Evolutionary conservation across 2,888 invertebrate genomes (phyloP).

Genomic region (Malacosoma neustria): DNA sequence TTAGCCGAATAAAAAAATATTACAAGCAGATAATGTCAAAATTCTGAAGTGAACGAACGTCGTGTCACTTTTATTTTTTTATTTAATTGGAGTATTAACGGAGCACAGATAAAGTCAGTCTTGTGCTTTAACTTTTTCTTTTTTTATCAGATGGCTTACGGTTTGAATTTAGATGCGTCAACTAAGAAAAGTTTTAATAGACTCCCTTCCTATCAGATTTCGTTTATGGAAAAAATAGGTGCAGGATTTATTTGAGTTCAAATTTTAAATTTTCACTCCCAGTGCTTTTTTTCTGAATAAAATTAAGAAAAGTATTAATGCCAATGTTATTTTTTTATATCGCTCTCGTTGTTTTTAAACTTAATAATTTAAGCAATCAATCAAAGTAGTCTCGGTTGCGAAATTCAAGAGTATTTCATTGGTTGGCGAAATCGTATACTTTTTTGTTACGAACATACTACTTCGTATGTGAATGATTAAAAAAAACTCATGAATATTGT

Average conservation of each 20-base stretch:
- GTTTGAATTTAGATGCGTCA: constrained; percentile 68
- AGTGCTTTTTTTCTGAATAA: no score
- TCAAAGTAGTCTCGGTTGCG: no score
- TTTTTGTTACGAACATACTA: no score
- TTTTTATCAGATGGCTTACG: constrained; percentile 68
- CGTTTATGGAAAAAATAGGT: constrained; percentile 1
- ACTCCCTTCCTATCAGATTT: constrained; percentile 56
- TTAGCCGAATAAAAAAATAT: constrained; percentile 19
- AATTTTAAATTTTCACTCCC: neutral
- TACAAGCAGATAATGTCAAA: constrained; percentile 30
- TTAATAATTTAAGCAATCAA: no score
- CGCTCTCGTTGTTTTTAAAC: no score
- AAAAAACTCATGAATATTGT: no score
- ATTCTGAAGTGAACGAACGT: constrained; percentile 31
- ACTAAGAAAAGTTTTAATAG: constrained; percentile 68
- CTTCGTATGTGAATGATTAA: no score
- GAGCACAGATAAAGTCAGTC: constrained; percentile 64
- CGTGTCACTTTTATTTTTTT: constrained; percentile 57
- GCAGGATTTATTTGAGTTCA: constrained; percentile 1
- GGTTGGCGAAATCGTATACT: no score
- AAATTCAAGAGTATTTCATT: no score
- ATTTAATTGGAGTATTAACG: constrained; percentile 70
- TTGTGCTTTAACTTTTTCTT: constrained; percentile 31
- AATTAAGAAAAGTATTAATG: no score
- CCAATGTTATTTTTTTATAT: no score